These are phyloP conservation scores for Cranoglanis bouderius DNA, from an alignment of 2,113 vertebrate species.

Conservation along the genomic window DNA sequence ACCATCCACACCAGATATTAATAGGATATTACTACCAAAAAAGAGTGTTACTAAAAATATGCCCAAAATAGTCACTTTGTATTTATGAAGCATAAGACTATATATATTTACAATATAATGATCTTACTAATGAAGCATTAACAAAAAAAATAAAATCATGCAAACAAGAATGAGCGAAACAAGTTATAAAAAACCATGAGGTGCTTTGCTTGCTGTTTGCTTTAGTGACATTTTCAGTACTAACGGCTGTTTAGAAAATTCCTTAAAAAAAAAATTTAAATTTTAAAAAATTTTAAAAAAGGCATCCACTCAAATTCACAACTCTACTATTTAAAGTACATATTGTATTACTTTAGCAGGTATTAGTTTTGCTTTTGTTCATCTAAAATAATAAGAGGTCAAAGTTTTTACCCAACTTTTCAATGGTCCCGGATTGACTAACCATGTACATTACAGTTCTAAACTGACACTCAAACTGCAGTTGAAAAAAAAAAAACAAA, in stretches of 20 bases:
- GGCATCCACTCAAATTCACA: constrained; percentile 46
- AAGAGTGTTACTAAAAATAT: neutral
- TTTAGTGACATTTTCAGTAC: constrained; percentile 75
- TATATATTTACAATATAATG: constrained; percentile 10
- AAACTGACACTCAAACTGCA: neutral
- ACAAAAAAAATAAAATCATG: constrained; percentile 43
- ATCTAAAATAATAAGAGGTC: neutral
- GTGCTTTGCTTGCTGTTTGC: constrained; percentile 64
- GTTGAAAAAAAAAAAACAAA: neutral
- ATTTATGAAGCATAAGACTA: constrained; percentile 1
- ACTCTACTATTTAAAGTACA: constrained; percentile 5
- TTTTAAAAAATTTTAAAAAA: no score
- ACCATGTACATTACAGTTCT: constrained; percentile 22
- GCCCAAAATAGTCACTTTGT: neutral
- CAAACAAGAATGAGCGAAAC: constrained; percentile 35
- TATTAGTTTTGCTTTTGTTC: neutral
- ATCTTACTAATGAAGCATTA: neutral
- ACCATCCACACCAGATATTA: constrained; percentile 32
- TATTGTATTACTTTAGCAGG: neutral
- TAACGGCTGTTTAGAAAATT: constrained; percentile 70
- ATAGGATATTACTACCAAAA: constrained; percentile 1
- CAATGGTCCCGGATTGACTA: neutral
- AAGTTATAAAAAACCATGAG: constrained; percentile 22
- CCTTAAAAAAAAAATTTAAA: constrained; percentile 49
- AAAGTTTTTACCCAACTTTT: neutral